These are phyloP conservation scores for Enteromius treurensis DNA, from an alignment of 2,797 vertebrate species.

Conservation along the genomic window DNA sequence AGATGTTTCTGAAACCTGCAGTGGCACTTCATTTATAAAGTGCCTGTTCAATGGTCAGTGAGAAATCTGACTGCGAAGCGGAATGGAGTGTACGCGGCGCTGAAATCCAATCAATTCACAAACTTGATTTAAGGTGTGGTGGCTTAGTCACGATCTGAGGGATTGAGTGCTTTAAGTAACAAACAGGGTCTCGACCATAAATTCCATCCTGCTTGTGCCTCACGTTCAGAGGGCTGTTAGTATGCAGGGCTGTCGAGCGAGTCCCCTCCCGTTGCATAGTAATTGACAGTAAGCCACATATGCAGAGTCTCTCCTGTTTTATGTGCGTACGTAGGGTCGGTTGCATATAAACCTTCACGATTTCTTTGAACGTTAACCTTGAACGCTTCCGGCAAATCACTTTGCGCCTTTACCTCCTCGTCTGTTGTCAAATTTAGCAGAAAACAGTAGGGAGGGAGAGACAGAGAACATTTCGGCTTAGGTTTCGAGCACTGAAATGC, in stretches of 20 bases:
- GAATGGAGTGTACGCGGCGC: constrained; percentile 36
- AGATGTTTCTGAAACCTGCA: constrained; percentile 56
- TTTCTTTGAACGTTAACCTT: constrained; percentile 49
- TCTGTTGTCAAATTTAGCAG: constrained; percentile 46
- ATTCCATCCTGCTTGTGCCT: constrained; percentile 53
- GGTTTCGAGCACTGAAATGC: constrained; percentile 24
- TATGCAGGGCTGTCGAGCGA: constrained; percentile 40
- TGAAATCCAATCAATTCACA: constrained; percentile 64
- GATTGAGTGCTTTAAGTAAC: constrained; percentile 51
- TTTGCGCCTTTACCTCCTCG: constrained; percentile 14
- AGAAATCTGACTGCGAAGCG: constrained; percentile 54
- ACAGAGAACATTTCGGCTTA: constrained; percentile 21
- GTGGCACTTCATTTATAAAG: constrained; percentile 62
- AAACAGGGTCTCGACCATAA: constrained; percentile 42
- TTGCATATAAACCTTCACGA: constrained; percentile 29
- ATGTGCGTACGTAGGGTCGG: constrained; percentile 26
- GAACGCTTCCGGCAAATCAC: constrained; percentile 32
- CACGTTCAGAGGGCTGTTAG: constrained; percentile 50
- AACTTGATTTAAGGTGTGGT: constrained; percentile 61
- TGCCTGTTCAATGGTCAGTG: constrained; percentile 60
- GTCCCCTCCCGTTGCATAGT: constrained; percentile 33
- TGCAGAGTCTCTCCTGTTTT: constrained; percentile 40
- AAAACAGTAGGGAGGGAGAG: constrained; percentile 20
- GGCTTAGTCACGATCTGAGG: constrained; percentile 55
- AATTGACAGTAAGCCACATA: constrained; percentile 52